These are phyloP conservation scores for Sialis lutaria DNA, from an alignment of 2,888 invertebrate species.

Conservation along the genomic window DNA sequence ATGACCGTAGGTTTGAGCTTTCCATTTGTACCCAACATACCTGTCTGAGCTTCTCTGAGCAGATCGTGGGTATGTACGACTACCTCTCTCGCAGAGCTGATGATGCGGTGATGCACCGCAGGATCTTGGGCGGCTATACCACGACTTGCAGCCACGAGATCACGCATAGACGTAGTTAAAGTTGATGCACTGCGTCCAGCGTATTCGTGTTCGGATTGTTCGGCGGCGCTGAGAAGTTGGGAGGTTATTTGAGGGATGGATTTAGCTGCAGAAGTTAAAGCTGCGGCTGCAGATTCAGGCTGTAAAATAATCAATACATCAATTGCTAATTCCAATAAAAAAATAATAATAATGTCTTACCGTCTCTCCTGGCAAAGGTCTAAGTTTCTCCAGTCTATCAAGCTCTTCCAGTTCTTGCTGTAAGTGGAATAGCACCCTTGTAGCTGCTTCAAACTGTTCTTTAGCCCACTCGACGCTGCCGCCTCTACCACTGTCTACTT, in stretches of 20 bases:
- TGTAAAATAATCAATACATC: conserved; percentile 11
- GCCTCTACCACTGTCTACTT: not conserved
- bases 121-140: conserved; percentile 56
- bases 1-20: conserved; percentile 43
- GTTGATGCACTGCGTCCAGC: conserved; percentile 68
- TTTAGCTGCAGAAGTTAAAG: conserved; percentile 43
- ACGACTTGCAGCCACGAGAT: conserved; percentile 45
- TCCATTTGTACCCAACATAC: conserved; percentile 45
- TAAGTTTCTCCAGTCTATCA: conserved; percentile 55
- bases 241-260: conserved; percentile 70
- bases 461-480: not conserved
- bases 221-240: conserved; percentile 69
- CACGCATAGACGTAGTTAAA: conserved; percentile 57
- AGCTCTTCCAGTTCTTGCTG: conserved; percentile 71
- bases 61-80: conserved; percentile 58
- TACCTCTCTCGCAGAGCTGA: conserved; percentile 61
- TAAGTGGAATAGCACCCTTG: conserved; percentile 62
- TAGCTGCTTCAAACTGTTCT: conserved; percentile 51
- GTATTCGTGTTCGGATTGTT: conserved; percentile 63
- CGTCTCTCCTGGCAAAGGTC: conserved; percentile 75
- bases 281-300: conserved; percentile 37
- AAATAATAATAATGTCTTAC: conserved; percentile 20
- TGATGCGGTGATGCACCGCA: conserved; percentile 33
- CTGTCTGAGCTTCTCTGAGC: conserved; percentile 68
- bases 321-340: too few species aligned